These are phyloP conservation scores for Toxotes lorentzi DNA, from an alignment of 2,797 vertebrate species.

Conservation along the genomic window DNA sequence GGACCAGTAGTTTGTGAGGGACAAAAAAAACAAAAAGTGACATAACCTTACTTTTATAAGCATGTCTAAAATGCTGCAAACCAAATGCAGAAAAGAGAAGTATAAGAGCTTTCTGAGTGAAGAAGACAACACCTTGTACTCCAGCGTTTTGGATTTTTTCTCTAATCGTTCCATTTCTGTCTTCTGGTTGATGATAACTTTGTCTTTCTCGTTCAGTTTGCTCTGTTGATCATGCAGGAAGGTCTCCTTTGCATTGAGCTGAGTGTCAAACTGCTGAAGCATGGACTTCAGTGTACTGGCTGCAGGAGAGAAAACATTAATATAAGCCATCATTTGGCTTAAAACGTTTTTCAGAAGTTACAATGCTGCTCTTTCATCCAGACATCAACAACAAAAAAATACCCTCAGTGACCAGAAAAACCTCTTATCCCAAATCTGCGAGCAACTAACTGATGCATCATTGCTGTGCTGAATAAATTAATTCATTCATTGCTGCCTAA, in stretches of 20 bases:
- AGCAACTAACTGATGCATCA: background rate
- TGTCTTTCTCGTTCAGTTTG: conserved; percentile 91
- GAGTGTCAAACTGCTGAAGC: conserved; percentile 90
- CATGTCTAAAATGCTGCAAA: background rate
- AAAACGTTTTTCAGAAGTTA: background rate
- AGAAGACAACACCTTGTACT: conserved; percentile 92
- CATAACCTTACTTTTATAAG: background rate
- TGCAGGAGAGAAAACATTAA: conserved; percentile 47
- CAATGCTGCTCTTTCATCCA: background rate
- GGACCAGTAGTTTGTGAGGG: background rate
- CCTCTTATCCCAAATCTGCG: background rate
- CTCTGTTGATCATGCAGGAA: conserved; percentile 85
- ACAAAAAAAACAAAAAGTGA: background rate
- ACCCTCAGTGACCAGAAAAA: background rate
- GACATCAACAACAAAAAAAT: background rate
- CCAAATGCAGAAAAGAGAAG: background rate
- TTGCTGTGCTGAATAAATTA: background rate
- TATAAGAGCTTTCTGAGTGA: background rate
- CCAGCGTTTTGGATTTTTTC: conserved; percentile 95
- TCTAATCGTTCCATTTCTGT: conserved; percentile 90
- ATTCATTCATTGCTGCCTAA: background rate
- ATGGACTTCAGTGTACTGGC: conserved; percentile 84
- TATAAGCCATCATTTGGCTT: background rate
- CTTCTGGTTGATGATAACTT: conserved; percentile 87
- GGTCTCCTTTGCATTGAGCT: conserved; percentile 87